Evolutionary conservation across 2,113 vertebrate genomes (phyloP).

Genomic region (Riparia riparia): DNA sequence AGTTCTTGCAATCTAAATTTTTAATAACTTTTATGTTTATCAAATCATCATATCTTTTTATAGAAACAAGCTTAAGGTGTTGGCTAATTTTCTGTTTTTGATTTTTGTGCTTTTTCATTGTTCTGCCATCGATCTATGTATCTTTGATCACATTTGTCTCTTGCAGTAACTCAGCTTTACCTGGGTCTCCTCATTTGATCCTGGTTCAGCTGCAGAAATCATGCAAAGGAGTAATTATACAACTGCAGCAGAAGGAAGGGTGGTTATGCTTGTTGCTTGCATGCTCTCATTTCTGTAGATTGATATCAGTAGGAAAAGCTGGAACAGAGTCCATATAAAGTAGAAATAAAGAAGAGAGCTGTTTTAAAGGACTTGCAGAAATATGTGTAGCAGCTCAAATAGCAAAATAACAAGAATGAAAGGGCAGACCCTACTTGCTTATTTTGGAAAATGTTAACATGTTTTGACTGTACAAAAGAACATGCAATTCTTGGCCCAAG

Average conservation of each 20-base stretch:
- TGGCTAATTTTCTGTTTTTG: background rate
- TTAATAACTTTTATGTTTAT: background rate
- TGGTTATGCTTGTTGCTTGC: background rate
- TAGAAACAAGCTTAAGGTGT: background rate
- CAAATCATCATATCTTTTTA: background rate
- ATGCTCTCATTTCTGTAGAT: background rate
- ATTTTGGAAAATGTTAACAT: background rate
- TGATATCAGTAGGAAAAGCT: background rate
- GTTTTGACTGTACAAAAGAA: constrained; percentile 22
- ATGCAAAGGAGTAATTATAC: background rate
- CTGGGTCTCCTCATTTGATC: background rate
- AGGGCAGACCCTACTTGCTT: background rate
- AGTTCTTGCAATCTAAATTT: background rate
- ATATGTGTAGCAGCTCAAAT: background rate
- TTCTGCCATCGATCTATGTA: background rate
- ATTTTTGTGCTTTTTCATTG: background rate
- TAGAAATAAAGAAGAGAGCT: background rate
- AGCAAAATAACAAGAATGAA: background rate
- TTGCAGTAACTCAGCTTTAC: background rate
- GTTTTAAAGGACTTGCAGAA: background rate
- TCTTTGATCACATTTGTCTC: background rate
- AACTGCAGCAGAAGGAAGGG: background rate
- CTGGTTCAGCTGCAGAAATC: background rate
- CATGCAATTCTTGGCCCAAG: background rate
- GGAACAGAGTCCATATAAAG: background rate